These are phyloP conservation scores for Rhamphomyia laevipes DNA, from an alignment of 2,888 invertebrate genomes.

Conservation along the genomic window DNA sequence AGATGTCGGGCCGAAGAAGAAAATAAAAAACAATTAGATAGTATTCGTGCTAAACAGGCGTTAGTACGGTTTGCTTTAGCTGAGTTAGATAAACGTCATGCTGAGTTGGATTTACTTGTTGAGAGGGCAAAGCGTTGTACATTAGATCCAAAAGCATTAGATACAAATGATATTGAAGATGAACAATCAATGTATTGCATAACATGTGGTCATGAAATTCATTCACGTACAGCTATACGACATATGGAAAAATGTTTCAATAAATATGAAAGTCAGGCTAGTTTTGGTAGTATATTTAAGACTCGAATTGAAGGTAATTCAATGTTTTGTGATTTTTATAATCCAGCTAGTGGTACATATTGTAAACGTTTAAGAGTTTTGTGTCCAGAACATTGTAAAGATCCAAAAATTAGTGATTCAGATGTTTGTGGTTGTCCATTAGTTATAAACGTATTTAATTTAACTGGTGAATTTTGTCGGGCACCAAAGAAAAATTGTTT, in stretches of 20 bases:
- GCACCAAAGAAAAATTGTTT: constrained; percentile 84
- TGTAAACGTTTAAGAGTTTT: constrained; percentile 90
- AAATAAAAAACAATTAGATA: constrained; percentile 55
- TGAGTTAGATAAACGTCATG: constrained; percentile 66
- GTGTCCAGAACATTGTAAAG: constrained; percentile 96
- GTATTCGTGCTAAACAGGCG: constrained; percentile 66
- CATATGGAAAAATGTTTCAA: constrained; percentile 98
- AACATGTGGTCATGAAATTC: constrained; percentile 93
- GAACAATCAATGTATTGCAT: constrained; percentile 83
- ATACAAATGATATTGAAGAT: constrained; percentile 49
- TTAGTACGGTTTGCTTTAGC: constrained; percentile 66
- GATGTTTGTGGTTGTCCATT: constrained; percentile 93
- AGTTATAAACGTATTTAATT: constrained; percentile 69
- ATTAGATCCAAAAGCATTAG: constrained; percentile 49
- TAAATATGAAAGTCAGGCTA: constrained; percentile 94
- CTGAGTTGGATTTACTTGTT: constrained; percentile 67
- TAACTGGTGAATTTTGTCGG: constrained; percentile 74
- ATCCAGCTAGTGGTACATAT: constrained; percentile 77
- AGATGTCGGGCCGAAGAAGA: constrained; percentile 78
- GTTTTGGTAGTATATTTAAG: constrained; percentile 89
- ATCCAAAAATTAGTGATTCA: constrained; percentile 72
- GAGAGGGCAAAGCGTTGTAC: constrained; percentile 63
- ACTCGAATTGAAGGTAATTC: constrained; percentile 90
- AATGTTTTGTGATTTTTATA: constrained; percentile 97
- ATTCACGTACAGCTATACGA: constrained; percentile 79